Evolutionary conservation across 2,888 invertebrate species (phyloP).

Genomic region (Isoperla grammatica): DNA sequence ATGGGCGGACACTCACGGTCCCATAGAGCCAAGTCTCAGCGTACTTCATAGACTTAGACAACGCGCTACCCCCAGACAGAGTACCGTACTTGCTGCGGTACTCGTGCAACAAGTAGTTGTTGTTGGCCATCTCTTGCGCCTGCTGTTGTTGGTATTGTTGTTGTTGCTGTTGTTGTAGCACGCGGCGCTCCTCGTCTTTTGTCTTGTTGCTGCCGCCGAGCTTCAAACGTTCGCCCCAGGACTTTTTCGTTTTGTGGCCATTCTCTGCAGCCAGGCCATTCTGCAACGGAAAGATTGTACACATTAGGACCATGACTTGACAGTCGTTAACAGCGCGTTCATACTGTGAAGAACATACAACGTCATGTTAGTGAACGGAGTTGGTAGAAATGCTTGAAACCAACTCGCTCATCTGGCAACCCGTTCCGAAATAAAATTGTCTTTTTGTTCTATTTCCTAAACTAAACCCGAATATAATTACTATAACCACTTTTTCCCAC

Average conservation of each 20-base stretch:
- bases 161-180: slow-evolving; percentile 20
- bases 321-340: too few relatives aligned
- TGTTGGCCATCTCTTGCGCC: slow-evolving; percentile 29
- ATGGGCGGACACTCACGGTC: slow-evolving; percentile 48
- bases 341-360: too few relatives aligned
- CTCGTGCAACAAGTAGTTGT: slow-evolving; percentile 27
- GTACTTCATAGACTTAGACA: slow-evolving; percentile 79
- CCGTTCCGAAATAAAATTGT: too few relatives aligned
- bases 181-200: slow-evolving; percentile 16
- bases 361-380: too few relatives aligned
- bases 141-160: slow-evolving; percentile 28
- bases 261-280: slow-evolving; percentile 23
- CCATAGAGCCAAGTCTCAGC: slow-evolving; percentile 83
- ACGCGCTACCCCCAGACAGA: slow-evolving; percentile 61
- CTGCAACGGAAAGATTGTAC: slow-evolving; percentile 25
- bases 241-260: slow-evolving; percentile 31
- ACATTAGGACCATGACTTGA: too few relatives aligned
- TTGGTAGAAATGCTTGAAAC: too few relatives aligned
- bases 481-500: too few relatives aligned
- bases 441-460: too few relatives aligned
- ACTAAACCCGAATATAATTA: too few relatives aligned
- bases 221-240: slow-evolving; percentile 29
- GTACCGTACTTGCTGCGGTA: slow-evolving; percentile 38
- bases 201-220: slow-evolving; percentile 26
- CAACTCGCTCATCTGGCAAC: too few relatives aligned